Evolutionary conservation across 2,113 vertebrate species (phyloP), one percentile per base, ranked within the genome.

Genomic region (Thryonomys swinderianus): DNA sequence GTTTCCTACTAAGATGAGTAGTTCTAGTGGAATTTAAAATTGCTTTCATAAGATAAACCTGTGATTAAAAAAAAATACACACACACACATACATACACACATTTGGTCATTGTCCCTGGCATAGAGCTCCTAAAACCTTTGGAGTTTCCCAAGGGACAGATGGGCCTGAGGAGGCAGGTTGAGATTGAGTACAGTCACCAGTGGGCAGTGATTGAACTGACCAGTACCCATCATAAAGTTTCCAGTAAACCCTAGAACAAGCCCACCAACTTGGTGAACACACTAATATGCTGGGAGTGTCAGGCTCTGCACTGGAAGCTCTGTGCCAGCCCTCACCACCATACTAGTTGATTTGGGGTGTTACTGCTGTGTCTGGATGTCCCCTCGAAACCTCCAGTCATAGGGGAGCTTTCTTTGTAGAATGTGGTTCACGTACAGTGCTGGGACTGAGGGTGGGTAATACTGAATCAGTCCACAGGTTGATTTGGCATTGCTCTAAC

Each of bases 1-100:
- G 30, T 32, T 73, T 82, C 66, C 55, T 87, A 3, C 59, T 42
- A 81, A 79, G 81, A n/a, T 32, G 74, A 42, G 40, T 51, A 64
- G 48, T 76, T 93, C 64, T 59, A 13, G 61, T 87, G 59, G n/a
- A 62, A 84, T 95, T 94, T 91, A 32, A 88, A 40, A 27, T 85
- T 74, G 53, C 87, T 94, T 88, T 71, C 9, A 67, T 61, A 73
- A 92, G 88, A 80, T 67, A 73, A 80, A 23, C 79, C 61, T 51
- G 3, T 34, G 48, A 64, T 85, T 30, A 53, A 91, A 94, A 57
- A 48, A n/a, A n/a, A n/a, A n/a, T n/a, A n/a, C n/a, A n/a, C n/a
- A n/a, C n/a, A n/a, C n/a, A n/a, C n/a, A n/a, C n/a, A n/a, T n/a
- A n/a, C n/a, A n/a, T n/a, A n/a, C 81, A 92, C 4, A 30, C 66